Conservation (phyloP, 2,888 invertebrate species). For the Argyra leucocephala region DNA sequence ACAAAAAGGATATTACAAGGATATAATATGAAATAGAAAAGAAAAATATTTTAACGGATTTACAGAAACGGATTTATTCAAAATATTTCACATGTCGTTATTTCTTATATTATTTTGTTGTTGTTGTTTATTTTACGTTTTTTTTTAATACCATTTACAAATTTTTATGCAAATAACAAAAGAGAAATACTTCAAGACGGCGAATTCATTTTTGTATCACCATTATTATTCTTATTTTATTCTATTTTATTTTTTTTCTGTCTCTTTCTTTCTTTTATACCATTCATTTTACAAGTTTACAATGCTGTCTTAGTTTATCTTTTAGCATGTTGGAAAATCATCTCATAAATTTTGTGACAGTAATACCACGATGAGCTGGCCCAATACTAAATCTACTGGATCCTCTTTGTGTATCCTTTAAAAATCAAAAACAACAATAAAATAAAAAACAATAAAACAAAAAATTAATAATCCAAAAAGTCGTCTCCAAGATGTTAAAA, state of each 20-base stretch:
- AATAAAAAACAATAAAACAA: too few species aligned
- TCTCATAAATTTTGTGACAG: constrained; percentile 6
- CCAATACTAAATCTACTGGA: background rate
- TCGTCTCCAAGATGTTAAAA: too few species aligned
- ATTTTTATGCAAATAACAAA: background rate
- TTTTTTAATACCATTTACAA: background rate
- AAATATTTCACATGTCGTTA: constrained; percentile 24
- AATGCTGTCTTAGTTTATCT: constrained; percentile 2
- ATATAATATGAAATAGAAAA: background rate
- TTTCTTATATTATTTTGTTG: constrained; percentile 9
- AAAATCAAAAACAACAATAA: too few species aligned
- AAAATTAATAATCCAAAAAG: too few species aligned
- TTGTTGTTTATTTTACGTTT: background rate
- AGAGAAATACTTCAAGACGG: background rate
- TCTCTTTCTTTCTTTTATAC: background rate
- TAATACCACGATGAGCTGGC: background rate
- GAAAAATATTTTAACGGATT: constrained; percentile 22
- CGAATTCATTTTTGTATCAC: background rate
- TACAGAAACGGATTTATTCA: constrained; percentile 22
- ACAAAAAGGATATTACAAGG: too few species aligned
- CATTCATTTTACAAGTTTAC: background rate
- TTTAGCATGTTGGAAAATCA: background rate
- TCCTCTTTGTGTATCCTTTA: too few species aligned
- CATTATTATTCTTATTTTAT: background rate
- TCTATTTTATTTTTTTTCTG: background rate